Conservation (phyloP, 2,797 vertebrate genomes). For the Cichlasoma orientale region DNA sequence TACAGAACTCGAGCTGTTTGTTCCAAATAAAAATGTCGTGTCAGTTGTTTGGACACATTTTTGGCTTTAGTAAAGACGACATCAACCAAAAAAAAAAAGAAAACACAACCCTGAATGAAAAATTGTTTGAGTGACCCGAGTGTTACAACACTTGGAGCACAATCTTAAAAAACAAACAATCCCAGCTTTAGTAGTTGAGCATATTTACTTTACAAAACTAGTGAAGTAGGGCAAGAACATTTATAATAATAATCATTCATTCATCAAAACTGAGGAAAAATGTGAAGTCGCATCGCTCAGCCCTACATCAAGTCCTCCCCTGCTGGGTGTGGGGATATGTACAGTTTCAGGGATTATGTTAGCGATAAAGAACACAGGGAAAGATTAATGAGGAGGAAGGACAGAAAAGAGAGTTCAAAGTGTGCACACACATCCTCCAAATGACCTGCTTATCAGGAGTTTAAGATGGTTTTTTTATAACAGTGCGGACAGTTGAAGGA, state of each 20-base stretch:
- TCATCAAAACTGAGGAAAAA: not conserved
- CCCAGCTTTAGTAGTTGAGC: too few relatives aligned
- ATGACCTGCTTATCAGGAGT: not conserved
- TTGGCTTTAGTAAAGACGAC: not conserved
- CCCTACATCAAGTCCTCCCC: conserved; percentile 46
- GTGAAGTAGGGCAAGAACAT: too few relatives aligned
- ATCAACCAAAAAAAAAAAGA: not conserved
- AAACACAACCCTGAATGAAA: not conserved
- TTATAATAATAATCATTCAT: too few relatives aligned
- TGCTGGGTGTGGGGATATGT: conserved; percentile 18
- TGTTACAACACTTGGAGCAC: too few relatives aligned
- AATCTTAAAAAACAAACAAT: too few relatives aligned
- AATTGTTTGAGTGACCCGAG: not conserved
- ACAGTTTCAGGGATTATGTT: conserved; percentile 37
- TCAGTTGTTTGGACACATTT: not conserved
- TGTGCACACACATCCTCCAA: not conserved
- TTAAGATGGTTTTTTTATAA: conserved; percentile 2
- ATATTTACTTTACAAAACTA: too few relatives aligned
- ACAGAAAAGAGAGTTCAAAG: conserved; percentile 1
- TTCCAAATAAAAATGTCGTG: not conserved
- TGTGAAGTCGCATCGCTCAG: not conserved
- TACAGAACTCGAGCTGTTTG: not conserved
- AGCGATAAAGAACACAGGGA: conserved; percentile 3
- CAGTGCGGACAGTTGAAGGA: not conserved
- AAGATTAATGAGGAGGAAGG: conserved; percentile 6